A percentile compares a stretch with the other conserved stretches of the same genome.
These are phyloP conservation scores for Drosophila cognata DNA, from an alignment of 2,888 invertebrate species.

Conservation along the genomic window DNA sequence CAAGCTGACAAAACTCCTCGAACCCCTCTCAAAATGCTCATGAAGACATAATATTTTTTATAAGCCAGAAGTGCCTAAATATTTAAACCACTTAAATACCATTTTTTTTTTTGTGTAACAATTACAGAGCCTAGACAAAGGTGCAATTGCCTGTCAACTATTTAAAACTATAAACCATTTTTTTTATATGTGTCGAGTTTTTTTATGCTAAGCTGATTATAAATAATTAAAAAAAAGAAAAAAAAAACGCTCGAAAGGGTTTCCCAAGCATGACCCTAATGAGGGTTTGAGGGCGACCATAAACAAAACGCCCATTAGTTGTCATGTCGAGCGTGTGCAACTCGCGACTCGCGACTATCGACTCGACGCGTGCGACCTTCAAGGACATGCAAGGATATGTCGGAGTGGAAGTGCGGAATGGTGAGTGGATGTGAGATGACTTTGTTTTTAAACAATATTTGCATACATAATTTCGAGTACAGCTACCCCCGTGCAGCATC, in stretches of 20 bases:
- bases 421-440: conserved; percentile 56
- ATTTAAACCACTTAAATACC: conserved; percentile 34
- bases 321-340: conserved; percentile 45
- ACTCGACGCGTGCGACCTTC: conserved; percentile 73
- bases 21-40: conserved; percentile 15
- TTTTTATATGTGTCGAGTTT: conserved; percentile 35
- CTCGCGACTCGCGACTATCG: neutral
- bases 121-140: conserved; percentile 13
- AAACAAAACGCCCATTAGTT: conserved; percentile 79
- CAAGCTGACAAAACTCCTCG: neutral
- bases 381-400: conserved; percentile 52
- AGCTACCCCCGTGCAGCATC: conserved; percentile 25
- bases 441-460: conserved; percentile 67
- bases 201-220: conserved; percentile 69
- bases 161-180: conserved; percentile 39
- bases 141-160: conserved; percentile 53
- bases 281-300: conserved; percentile 72
- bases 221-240: conserved; percentile 66
- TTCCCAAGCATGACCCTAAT: conserved; percentile 55
- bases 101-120: conserved; percentile 24
- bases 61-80: conserved; percentile 14
- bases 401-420: conserved; percentile 11
- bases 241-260: conserved; percentile 34
- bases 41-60: conserved; percentile 38
- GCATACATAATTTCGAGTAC: conserved; percentile 66